Percentiles rank a stretch among this genome's conserved stretches.
phyloP scores from a whole-genome alignment of 37 sponge, comb jelly and placozoan genomes.

The Diacarnus erythraeanus region DNA sequence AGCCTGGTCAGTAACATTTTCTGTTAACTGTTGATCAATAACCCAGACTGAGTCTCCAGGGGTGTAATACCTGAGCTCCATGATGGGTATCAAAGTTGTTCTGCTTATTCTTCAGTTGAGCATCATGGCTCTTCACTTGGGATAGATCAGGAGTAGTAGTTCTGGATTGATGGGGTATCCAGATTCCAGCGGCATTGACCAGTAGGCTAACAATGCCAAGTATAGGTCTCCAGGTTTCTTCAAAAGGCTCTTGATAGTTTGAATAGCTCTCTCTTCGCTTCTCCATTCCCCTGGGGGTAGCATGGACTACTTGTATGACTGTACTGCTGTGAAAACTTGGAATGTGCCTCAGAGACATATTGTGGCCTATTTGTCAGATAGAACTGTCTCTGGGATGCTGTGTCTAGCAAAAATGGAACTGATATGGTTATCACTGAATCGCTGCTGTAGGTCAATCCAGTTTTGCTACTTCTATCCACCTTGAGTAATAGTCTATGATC shows the following conservation, averaged over 20 bases:
- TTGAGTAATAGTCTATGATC: conserved; percentile 13
- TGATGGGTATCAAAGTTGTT: conserved; percentile 29
- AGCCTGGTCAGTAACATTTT: conserved; percentile 2
- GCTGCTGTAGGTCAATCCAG: neutral
- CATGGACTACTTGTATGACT: conserved; percentile 64
- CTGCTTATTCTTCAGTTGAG: neutral
- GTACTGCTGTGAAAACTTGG: conserved; percentile 30
- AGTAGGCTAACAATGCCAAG: conserved; percentile 43
- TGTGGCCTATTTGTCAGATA: conserved; percentile 63
- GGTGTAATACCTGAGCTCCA: neutral
- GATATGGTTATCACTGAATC: conserved; percentile 8
- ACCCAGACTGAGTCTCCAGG: conserved; percentile 42
- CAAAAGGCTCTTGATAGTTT: conserved; percentile 37
- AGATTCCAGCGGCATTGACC: conserved; percentile 41
- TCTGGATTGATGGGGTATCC: conserved; percentile 26
- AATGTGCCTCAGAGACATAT: conserved; percentile 22
- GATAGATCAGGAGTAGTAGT: neutral
- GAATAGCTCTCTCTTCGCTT: conserved; percentile 42
- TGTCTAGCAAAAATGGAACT: conserved; percentile 35
- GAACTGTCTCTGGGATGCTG: conserved; percentile 7
- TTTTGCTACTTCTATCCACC: neutral
- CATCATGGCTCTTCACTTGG: neutral
- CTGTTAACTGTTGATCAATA: conserved; percentile 4
- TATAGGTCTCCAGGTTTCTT: conserved; percentile 36
- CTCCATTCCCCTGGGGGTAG: conserved; percentile 57